phyloP scores from a whole-genome alignment of 1,140 invertebrate genomes.

The Tribolium castaneum region DNA sequence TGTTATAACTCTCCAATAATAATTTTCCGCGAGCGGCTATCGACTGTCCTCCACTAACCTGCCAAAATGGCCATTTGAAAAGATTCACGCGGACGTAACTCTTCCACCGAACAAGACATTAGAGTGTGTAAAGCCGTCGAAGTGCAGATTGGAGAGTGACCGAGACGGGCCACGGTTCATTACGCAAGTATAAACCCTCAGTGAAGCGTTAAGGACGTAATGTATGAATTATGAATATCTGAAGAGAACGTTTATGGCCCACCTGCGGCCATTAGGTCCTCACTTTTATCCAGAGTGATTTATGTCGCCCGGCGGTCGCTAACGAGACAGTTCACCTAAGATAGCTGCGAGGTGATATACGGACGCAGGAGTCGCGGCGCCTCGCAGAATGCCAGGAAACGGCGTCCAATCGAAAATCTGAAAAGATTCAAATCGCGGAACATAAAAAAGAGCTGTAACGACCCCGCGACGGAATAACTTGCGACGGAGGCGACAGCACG shows the following conservation, averaged over 20 bases:
- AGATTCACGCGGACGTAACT: not conserved
- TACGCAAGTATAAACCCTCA: conserved; percentile 46
- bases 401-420: conserved; percentile 53
- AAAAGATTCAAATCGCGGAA: conserved; percentile 56
- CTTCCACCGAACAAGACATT: conserved; percentile 4
- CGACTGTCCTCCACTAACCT: not conserved
- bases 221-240: conserved; percentile 60
- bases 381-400: conserved; percentile 48
- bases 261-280: conserved; percentile 60
- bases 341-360: conserved; percentile 54
- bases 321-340: conserved; percentile 58
- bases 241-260: conserved; percentile 57
- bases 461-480: conserved; percentile 45
- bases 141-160: conserved; percentile 18
- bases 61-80: not conserved
- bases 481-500: conserved; percentile 39
- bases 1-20: not conserved
- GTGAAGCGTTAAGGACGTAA: conserved; percentile 48
- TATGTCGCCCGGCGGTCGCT: conserved; percentile 55
- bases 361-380: conserved; percentile 52
- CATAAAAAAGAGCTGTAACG: conserved; percentile 55
- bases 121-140: not conserved
- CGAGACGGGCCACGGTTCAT: conserved; percentile 39
- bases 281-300: conserved; percentile 56
- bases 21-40: not conserved